Evolutionary conservation across 2,113 vertebrate genomes (phyloP), one percentile per base, ranked within the genome.

Genomic region (Chloroceryle aenea): DNA sequence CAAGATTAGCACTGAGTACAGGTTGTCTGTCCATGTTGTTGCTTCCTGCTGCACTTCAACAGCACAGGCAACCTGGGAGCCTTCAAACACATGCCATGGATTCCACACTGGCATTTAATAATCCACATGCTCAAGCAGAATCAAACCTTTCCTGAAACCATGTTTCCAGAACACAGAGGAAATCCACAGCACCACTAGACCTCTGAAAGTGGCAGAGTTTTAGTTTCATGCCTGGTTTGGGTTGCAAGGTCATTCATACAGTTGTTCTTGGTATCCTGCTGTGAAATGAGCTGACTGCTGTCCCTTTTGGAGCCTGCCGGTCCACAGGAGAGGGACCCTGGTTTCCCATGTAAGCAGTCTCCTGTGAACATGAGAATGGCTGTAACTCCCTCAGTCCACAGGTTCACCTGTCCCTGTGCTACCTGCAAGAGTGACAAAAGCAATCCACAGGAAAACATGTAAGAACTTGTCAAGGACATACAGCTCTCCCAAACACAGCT

Each of bases 181-280:
- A 26, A 74, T 73, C 40, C 32, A 61, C 25, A 67, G 20, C 3
- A 30, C 5, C 14, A 6, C 16, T 76, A 25, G 22, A 74, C 5
- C 18, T 59, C 83, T 81, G 68, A 36, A 88, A 58, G 9, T 30
- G 20, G 13, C 6, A 59, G 42, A 42, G 19, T 59, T 80, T 78
- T 23, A n/a, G 25, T 18, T 7, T 68, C 4, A 1, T 2, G 2
- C 9, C 10, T 27, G 30, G 8, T 27, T 78, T 29, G n/a, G 8
- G 34, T 9, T 71, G 36, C 59, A 69, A 80, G 32, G n/a, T 38
- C 27, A 16, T 69, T 92, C 59, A 73, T 29, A 50, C 17, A 23
- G 55, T 59, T 50, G 17, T 14, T 52, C 42, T 83, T 32, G 21
- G 48, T 19, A 48, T 43, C 48, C 62, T 91, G 53, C 36, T 62